A percentile compares a stretch with the other conserved stretches of the same genome.
phyloP scores from a whole-genome alignment of 2,113 vertebrate species.

The Phylloscopus trochilus region DNA sequence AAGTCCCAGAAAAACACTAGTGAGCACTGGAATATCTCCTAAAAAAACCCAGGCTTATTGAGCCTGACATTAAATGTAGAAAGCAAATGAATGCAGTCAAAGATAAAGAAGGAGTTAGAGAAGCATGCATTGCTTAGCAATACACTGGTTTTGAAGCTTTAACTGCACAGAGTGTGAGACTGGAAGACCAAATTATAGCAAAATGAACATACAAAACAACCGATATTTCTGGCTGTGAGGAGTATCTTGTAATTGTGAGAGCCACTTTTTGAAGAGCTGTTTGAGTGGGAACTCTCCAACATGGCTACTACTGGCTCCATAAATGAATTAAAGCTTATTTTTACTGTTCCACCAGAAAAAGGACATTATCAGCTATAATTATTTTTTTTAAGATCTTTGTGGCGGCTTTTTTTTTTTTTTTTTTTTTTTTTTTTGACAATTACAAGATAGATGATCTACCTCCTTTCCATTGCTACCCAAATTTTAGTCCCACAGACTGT shows the following conservation, averaged over 20 bases:
- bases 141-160: neutral
- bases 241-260: neutral
- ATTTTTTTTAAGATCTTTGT: neutral
- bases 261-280: neutral
- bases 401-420: neutral
- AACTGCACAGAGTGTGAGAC: neutral
- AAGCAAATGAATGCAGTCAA: neutral
- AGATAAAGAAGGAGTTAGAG: neutral
- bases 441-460: neutral
- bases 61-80: neutral
- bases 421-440: neutral
- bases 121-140: neutral
- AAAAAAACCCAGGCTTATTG: neutral
- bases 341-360: neutral
- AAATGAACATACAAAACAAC: neutral
- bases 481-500: neutral
- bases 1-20: neutral
- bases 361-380: rapidly evolving
- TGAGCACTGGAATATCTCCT: neutral
- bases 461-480: neutral
- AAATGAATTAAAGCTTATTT: neutral
- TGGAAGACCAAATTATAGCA: neutral
- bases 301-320: neutral
- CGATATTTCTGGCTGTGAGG: neutral
- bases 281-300: neutral